phyloP scores from a whole-genome alignment of 2,797 vertebrate species.

The Garrulus glandarius region DNA sequence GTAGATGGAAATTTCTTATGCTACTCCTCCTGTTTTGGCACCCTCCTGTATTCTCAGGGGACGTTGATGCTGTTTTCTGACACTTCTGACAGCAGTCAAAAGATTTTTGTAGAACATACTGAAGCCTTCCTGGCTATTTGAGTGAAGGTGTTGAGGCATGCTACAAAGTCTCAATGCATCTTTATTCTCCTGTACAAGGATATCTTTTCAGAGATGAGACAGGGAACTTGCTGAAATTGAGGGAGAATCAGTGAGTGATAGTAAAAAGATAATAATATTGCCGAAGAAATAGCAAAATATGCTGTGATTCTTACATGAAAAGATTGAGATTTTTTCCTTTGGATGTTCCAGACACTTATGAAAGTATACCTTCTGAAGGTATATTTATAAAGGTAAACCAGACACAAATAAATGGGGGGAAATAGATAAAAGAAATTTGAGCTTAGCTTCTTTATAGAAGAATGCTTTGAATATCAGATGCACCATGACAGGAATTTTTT shows the following conservation, averaged over 20 bases:
- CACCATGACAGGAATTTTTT: not conserved
- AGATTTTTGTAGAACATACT: not conserved
- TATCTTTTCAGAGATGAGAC: not conserved
- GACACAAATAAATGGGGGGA: not conserved
- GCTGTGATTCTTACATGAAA: not conserved
- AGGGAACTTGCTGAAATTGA: not conserved
- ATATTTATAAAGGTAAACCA: not conserved
- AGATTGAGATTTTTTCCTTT: not conserved
- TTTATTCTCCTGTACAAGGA: not conserved
- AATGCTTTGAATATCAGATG: not conserved
- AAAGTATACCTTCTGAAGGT: not conserved
- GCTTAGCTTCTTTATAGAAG: not conserved
- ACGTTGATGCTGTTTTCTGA: conserved; percentile 22
- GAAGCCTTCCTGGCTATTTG: not conserved
- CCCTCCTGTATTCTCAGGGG: not conserved
- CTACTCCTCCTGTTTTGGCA: not conserved
- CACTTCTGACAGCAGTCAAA: not conserved
- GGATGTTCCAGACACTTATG: not conserved
- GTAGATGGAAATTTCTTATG: not conserved
- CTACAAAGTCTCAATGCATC: not conserved
- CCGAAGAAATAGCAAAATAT: not conserved
- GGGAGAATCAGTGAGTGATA: not conserved
- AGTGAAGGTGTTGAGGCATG: not conserved
- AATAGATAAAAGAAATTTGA: not conserved
- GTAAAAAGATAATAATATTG: not conserved